phyloP scores from a whole-genome alignment of 2,113 vertebrate genomes.

The Sclerurus mexicanus region DNA sequence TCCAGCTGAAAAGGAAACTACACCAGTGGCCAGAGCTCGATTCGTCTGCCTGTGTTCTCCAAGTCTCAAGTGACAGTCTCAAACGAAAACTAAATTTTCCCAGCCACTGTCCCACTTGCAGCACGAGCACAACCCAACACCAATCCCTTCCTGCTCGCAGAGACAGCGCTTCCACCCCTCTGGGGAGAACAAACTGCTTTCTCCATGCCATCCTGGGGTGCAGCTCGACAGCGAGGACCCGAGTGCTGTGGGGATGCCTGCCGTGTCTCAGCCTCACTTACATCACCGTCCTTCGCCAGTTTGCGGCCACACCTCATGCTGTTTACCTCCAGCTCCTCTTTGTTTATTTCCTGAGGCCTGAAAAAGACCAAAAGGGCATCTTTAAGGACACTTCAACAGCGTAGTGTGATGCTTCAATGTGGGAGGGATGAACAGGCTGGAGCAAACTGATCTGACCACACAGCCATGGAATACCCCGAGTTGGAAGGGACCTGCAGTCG shows the following conservation, averaged over 20 bases:
- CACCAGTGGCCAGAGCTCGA: not conserved
- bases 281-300: conserved; percentile 93
- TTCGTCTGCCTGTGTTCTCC: not conserved
- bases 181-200: not conserved
- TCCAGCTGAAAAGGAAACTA: not conserved
- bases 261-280: conserved; percentile 71
- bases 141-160: not conserved
- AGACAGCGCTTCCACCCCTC: not conserved
- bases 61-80: not conserved
- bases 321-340: conserved; percentile 89
- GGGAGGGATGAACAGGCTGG: not conserved
- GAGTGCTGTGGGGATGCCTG: not conserved
- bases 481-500: not conserved
- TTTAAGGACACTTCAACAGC: not conserved
- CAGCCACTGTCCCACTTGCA: not conserved
- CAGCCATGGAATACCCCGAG: not conserved
- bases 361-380: not conserved
- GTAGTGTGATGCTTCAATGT: not conserved
- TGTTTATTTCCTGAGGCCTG: conserved; percentile 94
- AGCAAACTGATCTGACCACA: not conserved
- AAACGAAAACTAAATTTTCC: not conserved
- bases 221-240: not conserved
- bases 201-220: not conserved
- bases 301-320: conserved; percentile 98
- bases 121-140: not conserved